Evolutionary conservation across 2,797 vertebrate genomes (phyloP), one percentile per base, ranked within the genome.

Genomic region (Phoeniculus purpureus): DNA sequence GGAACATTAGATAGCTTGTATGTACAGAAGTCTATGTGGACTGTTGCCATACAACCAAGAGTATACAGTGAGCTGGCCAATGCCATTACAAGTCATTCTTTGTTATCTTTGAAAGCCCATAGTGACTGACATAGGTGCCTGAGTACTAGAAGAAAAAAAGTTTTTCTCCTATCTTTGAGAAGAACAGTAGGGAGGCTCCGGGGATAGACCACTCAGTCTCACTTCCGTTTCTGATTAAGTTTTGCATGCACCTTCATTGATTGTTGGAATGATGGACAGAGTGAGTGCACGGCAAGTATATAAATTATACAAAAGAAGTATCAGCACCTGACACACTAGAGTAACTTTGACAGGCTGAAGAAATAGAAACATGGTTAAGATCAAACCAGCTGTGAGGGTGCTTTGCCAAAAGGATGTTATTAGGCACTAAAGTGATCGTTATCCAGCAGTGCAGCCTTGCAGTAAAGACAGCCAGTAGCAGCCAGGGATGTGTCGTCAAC

Each of bases 21-120:
- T 2, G 6, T 26, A 15, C 3, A 21, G 51, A 58, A 45, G 31
- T 40, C 23, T 74, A 3, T 0, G 0, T 40, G 43, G 37, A 9
- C 18, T 61, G 27, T 18, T 55, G 26, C 11, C 6, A 29, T 47
- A 18, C 19, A 56, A 40, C 12, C 6, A 6, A 12, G 50, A 59
- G 8, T 10, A 22, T 14, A 25, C 8, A 77, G 27, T 32, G 21
- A 70, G 31, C 29, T 64, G 10, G 8, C n/a, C 40, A 60, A 8
- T 55, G 47, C 76, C 29, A 25, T 13, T 71, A 31, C 10, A 60
- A 65, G 20, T 31, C 18, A 32, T 15, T 59, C 10, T 40, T 64
- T 10, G 20, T 56, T 40, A 6, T 23, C 29, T 34, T 59, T 34
- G 25, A 40, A 65, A 40, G 32, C 10, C 54, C 15, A 3, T 43